Evolutionary conservation across 1,140 invertebrate species (phyloP), one percentile per base, ranked within the genome.

Genomic region (Bilobella aurantiaca): DNA sequence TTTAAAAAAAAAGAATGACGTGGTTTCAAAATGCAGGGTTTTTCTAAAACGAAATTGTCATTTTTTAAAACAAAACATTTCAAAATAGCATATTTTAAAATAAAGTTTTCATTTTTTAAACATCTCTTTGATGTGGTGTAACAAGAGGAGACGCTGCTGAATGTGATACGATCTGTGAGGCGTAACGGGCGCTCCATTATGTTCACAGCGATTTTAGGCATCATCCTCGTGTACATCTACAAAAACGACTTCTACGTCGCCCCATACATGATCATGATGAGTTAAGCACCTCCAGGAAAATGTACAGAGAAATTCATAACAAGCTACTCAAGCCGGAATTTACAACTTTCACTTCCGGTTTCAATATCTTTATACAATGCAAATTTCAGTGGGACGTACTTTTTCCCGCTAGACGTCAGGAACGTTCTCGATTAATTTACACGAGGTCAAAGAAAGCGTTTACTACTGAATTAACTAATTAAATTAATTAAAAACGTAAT

Each of bases 161-260:
- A 99, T 83, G 96, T 99, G 29, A 99, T 99, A 80, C 79, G 93
- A 79, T 98, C 96, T 16, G 97, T 99, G 28, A 99, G 96, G 2
- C 85, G 93, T 74, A 99, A 99, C 80, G 94, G 93, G 63, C 85
- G 96, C 66, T 99, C 96, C 23, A 98, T 99, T 75, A 86, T 99
- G 71, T 82, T 99, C 73, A 99, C 97, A 8, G 94, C 94, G 25
- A 88, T 99, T 1, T 81, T 99, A 71, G 97, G 96, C 60, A 83
- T 99, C 69, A 97, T 99, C 78, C 83, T 99, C 70, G 94, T 99
- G 64, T 99, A 99, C 79, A 86, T 98, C 78, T 99, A 99, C 82
- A 87, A 91, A 75, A 91, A 97, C 79, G 95, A 98, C 80, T 98
- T 98, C 77, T 81, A 95, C 42, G 85, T 96, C 68, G 86, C 85